Conservation (phyloP, 1,140 invertebrate genomes). For the Lepidurus couesii region DNA sequence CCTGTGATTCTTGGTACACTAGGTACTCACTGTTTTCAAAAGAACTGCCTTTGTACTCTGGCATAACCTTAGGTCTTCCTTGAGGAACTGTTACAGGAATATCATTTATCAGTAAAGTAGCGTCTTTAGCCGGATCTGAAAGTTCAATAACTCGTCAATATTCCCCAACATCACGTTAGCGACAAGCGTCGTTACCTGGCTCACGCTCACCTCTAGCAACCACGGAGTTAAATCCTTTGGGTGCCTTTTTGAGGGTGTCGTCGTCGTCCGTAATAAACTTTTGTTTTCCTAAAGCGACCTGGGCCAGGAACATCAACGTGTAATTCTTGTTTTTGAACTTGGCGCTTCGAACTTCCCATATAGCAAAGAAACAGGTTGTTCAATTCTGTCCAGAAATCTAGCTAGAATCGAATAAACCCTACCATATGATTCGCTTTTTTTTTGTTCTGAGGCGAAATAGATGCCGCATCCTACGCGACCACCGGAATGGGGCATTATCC, state of each 20-base stretch:
- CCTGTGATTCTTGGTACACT: conserved; percentile 3
- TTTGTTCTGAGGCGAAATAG: conserved; percentile 49
- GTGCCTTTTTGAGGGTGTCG: conserved; percentile 42
- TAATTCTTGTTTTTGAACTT: conserved; percentile 30
- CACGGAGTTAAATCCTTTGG: conserved; percentile 46
- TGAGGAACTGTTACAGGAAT: not conserved
- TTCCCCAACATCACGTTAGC: not conserved
- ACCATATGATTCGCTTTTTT: conserved; percentile 44
- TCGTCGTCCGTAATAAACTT: conserved; percentile 44
- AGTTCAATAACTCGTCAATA: not conserved
- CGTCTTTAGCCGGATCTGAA: not conserved
- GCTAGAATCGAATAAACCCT: not conserved
- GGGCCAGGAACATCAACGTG: conserved; percentile 49
- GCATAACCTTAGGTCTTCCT: not conserved
- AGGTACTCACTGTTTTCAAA: not conserved
- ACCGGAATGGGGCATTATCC: conserved; percentile 51
- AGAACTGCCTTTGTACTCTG: not conserved
- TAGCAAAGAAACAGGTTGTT: not conserved
- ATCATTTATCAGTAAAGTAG: not conserved
- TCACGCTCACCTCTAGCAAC: conserved; percentile 46
- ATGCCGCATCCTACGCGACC: conserved; percentile 49
- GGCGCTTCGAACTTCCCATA: conserved; percentile 27
- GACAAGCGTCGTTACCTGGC: conserved; percentile 42
- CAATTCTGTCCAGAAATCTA: not conserved
- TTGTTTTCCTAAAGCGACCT: conserved; percentile 48